Conservation (phyloP, 2,888 invertebrate genomes). For the Rhopalosiphum nymphaeae region DNA sequence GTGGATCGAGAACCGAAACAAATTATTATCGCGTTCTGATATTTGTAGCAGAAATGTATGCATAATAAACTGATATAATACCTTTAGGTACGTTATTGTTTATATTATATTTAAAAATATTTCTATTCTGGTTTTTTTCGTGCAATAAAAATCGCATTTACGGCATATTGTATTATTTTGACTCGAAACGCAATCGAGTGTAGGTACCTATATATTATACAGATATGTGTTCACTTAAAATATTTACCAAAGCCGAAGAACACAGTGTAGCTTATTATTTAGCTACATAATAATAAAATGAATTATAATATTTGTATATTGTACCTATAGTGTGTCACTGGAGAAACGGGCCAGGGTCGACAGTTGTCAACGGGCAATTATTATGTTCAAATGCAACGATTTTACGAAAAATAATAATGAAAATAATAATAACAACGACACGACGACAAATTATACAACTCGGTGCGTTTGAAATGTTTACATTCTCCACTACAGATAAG, state of each 20-base stretch:
- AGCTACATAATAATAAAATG: conserved; percentile 3
- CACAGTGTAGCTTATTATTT: not conserved
- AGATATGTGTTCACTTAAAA: not conserved
- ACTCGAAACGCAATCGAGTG: not conserved
- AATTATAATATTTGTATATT: conserved; percentile 27
- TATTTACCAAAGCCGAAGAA: conserved; percentile 8
- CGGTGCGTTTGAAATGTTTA: conserved; percentile 34
- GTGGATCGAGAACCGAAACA: not conserved
- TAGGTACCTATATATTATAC: not conserved
- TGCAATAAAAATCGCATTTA: not conserved
- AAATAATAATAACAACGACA: conserved; percentile 7
- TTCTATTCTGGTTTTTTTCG: not conserved
- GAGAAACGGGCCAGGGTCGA: conserved; percentile 61
- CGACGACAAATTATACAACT: conserved; percentile 53
- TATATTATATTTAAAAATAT: not conserved
- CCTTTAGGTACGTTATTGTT: not conserved
- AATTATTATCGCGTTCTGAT: not conserved
- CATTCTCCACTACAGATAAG: conserved; percentile 41
- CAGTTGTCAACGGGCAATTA: conserved; percentile 61
- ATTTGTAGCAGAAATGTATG: not conserved
- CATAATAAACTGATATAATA: not conserved
- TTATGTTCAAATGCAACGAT: conserved; percentile 48
- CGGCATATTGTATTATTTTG: not conserved
- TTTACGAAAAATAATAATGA: conserved; percentile 23
- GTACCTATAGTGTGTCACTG: conserved; percentile 18